phyloP scores from a whole-genome alignment of 2,797 vertebrate species.

The Arnoldichthys spilopterus region DNA sequence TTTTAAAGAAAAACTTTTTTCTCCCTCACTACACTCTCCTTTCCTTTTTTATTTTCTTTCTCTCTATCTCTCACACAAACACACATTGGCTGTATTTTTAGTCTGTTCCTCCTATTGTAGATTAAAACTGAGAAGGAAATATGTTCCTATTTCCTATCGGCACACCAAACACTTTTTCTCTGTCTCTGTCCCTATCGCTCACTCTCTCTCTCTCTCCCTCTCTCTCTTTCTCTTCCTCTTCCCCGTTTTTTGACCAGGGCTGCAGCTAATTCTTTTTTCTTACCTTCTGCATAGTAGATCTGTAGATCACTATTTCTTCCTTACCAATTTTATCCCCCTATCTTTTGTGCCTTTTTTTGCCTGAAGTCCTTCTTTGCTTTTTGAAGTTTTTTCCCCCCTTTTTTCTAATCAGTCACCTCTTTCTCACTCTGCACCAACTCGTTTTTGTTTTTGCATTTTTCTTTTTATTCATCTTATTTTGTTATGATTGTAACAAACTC shows the following conservation, averaged over 20 bases:
- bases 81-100: too few relatives aligned
- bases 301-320: slow-evolving; percentile 36
- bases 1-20: not conserved
- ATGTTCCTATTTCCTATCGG: too few relatives aligned
- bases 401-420: slow-evolving; percentile 53
- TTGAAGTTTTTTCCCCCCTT: slow-evolving; percentile 42
- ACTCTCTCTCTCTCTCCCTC: slow-evolving; percentile 58
- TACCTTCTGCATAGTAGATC: slow-evolving; percentile 59
- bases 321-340: slow-evolving; percentile 23
- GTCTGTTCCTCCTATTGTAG: too few relatives aligned
- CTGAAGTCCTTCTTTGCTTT: slow-evolving; percentile 43
- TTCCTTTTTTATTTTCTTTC: too few relatives aligned
- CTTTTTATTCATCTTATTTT: slow-evolving; percentile 46
- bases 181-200: not conserved
- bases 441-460: slow-evolving; percentile 50
- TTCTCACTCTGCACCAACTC: slow-evolving; percentile 27
- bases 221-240: not conserved
- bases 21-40: not conserved
- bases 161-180: too few relatives aligned
- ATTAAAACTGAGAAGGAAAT: too few relatives aligned
- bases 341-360: not conserved
- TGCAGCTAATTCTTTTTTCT: slow-evolving; percentile 52
- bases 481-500: slow-evolving; percentile 36
- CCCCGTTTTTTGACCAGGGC: slow-evolving; percentile 7
- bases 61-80: too few relatives aligned